Evolutionary conservation across 2,888 invertebrate genomes (phyloP).

Genomic region (Parnassius mnemosyne): DNA sequence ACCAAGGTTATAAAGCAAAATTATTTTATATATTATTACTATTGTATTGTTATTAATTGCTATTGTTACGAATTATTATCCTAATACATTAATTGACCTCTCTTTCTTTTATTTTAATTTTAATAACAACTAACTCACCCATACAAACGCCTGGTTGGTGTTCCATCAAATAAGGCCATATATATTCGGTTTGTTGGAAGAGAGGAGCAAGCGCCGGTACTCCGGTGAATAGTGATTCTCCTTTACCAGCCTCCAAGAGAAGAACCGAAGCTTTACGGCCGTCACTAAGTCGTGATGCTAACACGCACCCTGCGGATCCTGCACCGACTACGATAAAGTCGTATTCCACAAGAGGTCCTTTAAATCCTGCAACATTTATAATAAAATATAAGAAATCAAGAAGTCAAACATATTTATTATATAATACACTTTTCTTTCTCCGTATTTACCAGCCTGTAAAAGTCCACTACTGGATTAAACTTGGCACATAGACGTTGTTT

Average conservation of each 20-base stretch:
- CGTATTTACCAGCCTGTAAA: no score
- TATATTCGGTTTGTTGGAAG: conserved; percentile 63
- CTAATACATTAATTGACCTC: background rate
- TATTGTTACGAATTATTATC: background rate
- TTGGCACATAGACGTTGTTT: no score
- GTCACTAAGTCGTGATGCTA: conserved; percentile 74
- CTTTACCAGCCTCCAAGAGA: conserved; percentile 72
- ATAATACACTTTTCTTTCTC: no score
- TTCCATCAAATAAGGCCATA: conserved; percentile 79
- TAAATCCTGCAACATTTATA: conserved; percentile 49
- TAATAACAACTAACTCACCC: conserved; percentile 44
- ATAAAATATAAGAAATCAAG: no score
- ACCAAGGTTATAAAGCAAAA: no score
- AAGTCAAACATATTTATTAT: no score
- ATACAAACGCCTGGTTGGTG: conserved; percentile 76
- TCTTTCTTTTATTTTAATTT: no score
- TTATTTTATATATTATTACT: no score
- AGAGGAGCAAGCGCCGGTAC: conserved; percentile 68
- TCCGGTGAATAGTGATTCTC: conserved; percentile 65
- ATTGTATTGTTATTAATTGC: no score
- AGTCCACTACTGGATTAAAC: no score
- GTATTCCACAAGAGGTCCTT: conserved; percentile 61
- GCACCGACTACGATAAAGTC: conserved; percentile 78
- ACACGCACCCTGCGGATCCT: conserved; percentile 77
- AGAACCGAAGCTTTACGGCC: conserved; percentile 67